A percentile compares a stretch with the other conserved stretches of the same genome.
These are phyloP conservation scores for Acrobasis repandana DNA, from an alignment of 2,888 invertebrate species.

Conservation along the genomic window DNA sequence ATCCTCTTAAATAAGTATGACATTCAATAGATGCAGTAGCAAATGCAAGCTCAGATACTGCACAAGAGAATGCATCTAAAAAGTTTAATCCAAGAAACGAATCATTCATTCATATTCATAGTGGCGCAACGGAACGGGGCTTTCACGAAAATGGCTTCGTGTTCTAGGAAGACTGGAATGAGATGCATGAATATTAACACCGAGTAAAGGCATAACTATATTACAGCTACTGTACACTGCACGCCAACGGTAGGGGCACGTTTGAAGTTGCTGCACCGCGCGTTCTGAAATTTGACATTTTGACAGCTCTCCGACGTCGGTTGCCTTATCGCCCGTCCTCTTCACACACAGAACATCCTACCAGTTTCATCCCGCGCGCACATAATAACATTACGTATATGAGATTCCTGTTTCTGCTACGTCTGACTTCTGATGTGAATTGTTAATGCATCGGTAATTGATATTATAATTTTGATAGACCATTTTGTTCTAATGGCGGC, in stretches of 20 bases:
- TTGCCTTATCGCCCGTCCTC: constrained; percentile 61
- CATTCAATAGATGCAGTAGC: constrained; percentile 24
- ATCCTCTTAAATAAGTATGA: neutral
- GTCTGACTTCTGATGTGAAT: constrained; percentile 81
- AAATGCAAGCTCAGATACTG: constrained; percentile 28
- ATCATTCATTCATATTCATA: constrained; percentile 81
- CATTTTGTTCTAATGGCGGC: constrained; percentile 64
- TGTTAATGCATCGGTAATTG: constrained; percentile 82
- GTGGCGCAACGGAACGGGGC: constrained; percentile 63
- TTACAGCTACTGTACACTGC: constrained; percentile 72
- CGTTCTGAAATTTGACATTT: constrained; percentile 83
- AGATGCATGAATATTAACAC: constrained; percentile 82
- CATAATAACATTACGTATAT: constrained; percentile 75
- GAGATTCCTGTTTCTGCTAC: constrained; percentile 78
- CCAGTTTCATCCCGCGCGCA: constrained; percentile 54
- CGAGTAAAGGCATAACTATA: constrained; percentile 73
- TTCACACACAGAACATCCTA: constrained; percentile 40
- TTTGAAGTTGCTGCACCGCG: constrained; percentile 79
- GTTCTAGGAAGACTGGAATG: constrained; percentile 71
- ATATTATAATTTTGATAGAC: constrained; percentile 80
- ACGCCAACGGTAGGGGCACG: constrained; percentile 77
- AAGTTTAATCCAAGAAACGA: constrained; percentile 75
- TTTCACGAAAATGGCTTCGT: constrained; percentile 78
- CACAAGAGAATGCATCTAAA: constrained; percentile 50
- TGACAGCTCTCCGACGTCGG: constrained; percentile 82